Conservation (phyloP, 2,888 invertebrate species). For the Lobophora halterata region DNA sequence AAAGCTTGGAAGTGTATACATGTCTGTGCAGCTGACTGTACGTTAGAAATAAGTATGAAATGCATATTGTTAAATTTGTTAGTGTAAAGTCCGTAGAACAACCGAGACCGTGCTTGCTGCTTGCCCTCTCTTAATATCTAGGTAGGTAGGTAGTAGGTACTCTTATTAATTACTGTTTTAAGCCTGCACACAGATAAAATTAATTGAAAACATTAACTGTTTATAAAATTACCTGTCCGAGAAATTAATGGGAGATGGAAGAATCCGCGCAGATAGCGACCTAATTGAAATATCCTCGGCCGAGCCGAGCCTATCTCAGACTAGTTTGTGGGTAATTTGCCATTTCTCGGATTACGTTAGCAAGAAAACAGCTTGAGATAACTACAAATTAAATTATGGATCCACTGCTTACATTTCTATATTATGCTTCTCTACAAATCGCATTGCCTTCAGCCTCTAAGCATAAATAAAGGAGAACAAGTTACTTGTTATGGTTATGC, state of each 20-base stretch:
- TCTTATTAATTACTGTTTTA: background rate
- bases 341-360: conserved; percentile 4
- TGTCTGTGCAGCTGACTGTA: too few relatives aligned
- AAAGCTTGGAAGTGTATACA: too few relatives aligned
- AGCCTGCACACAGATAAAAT: conserved; percentile 20
- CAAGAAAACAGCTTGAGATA: conserved; percentile 6
- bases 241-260: conserved; percentile 26
- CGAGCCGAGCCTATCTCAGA: conserved; percentile 15
- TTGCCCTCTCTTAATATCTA: background rate
- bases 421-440: too few relatives aligned
- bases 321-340: conserved; percentile 18
- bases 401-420: conserved; percentile 2
- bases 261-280: conserved; percentile 18
- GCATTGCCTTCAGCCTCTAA: too few relatives aligned
- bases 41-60: too few relatives aligned
- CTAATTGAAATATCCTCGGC: conserved; percentile 28
- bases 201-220: conserved; percentile 29
- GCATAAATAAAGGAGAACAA: too few relatives aligned
- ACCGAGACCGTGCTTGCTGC: too few relatives aligned
- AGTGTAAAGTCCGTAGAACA: too few relatives aligned
- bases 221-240: conserved; percentile 31
- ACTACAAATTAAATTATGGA: conserved; percentile 11
- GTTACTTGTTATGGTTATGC: too few relatives aligned
- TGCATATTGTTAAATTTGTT: too few relatives aligned
- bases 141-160: background rate